Percentiles rank a stretch among this genome's conserved stretches.
phyloP scores from a whole-genome alignment of 2,113 vertebrate species.

The Upupa epops region DNA sequence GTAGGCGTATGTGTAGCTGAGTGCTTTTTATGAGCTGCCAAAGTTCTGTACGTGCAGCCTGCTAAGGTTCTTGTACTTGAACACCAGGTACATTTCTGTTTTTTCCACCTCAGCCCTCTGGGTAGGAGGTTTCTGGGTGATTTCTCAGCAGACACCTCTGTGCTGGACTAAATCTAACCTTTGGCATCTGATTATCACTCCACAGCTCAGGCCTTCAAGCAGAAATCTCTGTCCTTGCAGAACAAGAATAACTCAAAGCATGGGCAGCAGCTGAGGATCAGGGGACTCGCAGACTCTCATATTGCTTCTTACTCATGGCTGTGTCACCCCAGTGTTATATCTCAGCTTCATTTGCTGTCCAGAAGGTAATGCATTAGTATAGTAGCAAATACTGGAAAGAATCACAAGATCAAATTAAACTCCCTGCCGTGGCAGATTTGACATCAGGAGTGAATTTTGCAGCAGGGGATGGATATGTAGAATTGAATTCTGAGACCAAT shows the following conservation, averaged over 20 bases:
- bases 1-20: conserved; percentile 12
- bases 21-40: conserved; percentile 39
- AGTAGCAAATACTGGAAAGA: conserved; percentile 14
- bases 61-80: background rate
- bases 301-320: conserved; percentile 25
- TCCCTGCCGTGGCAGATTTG: background rate
- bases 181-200: background rate
- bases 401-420: conserved; percentile 54
- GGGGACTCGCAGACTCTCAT: background rate
- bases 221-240: conserved; percentile 46
- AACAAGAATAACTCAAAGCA: background rate
- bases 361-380: conserved; percentile 47
- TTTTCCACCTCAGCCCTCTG: background rate
- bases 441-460: conserved; percentile 29
- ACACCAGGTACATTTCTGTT: background rate
- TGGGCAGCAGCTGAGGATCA: background rate
- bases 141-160: background rate
- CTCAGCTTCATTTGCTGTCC: conserved; percentile 38
- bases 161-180: background rate
- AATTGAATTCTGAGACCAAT: background rate
- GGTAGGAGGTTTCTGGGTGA: background rate
- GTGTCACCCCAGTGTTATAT: conserved; percentile 51
- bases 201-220: background rate
- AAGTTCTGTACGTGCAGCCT: background rate
- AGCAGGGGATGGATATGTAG: background rate